Evolutionary conservation across 2,888 invertebrate species (phyloP), one percentile per base, ranked within the genome.

Genomic region (Synanthedon vespiformis): DNA sequence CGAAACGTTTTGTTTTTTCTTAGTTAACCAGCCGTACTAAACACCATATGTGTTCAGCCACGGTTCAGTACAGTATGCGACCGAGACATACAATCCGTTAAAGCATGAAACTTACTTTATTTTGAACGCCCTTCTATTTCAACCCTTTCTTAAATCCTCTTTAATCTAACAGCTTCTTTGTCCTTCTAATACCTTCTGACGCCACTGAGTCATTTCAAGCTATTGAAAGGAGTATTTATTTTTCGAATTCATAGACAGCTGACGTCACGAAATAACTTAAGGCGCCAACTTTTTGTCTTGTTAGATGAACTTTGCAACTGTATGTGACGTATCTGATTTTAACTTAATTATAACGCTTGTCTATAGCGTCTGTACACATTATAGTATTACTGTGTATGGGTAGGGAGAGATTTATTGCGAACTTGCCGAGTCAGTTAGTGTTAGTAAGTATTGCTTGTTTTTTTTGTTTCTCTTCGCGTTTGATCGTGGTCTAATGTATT

Each of bases 281-380:
- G 34, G 34, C 34, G 34, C 34, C 34, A 34, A 34, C 34, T 34
- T 34, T 34, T 34, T 10, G 27, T 10, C 34, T 22, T 6, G 34
- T 34, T 10, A 10, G 14, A 4, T 4, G 8, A 44, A 14, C 44
- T 13, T 44, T 44, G n/a, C 12, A 14, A 44, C 13, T 44, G 44
- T 44, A 14, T 44, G 44, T 44, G 4, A 44, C 14, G 1, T 44
- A 14, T 14, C 44, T 16, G 22, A 72, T 65, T 74, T 75, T 68
- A 77, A 78, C 80, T 83, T 84, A 85, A 86, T 86, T 84, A 84
- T 84, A 85, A 82, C 80, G 78, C 79, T 80, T 78, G 80, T 75
- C 75, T 80, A 76, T 79, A 79, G 71, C 62, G 67, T 72, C 64
- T 65, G 68, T 64, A 62, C 70, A 70, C 67, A 74, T 34, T 10